phyloP scores from a whole-genome alignment of 2,888 invertebrate species.

The Blastobasis adustella region DNA sequence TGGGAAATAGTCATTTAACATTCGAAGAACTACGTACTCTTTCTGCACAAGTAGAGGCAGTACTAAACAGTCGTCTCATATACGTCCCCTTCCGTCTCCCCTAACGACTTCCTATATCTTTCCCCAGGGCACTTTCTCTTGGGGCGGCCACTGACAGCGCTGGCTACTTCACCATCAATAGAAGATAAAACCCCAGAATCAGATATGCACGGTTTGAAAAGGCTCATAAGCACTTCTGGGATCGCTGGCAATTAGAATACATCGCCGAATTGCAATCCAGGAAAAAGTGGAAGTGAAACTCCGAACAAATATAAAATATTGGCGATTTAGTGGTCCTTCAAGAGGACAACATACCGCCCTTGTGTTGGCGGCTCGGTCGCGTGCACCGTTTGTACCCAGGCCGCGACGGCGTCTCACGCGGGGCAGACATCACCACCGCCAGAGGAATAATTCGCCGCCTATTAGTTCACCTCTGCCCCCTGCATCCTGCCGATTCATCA shows the following conservation, averaged over 20 bases:
- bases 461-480: conserved; percentile 3
- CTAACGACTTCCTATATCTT: conserved; percentile 9
- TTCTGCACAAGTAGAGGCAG: conserved; percentile 12
- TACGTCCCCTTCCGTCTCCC: conserved; percentile 7
- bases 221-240: conserved; percentile 17
- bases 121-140: conserved; percentile 15
- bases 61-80: conserved; percentile 12
- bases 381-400: conserved; percentile 6
- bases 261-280: conserved; percentile 20
- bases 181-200: neutral
- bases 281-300: conserved; percentile 17
- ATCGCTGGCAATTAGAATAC: conserved; percentile 16
- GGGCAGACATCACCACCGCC: conserved; percentile 6
- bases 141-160: conserved; percentile 7
- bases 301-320: conserved; percentile 3
- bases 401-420: conserved; percentile 5
- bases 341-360: conserved; percentile 10
- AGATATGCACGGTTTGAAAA: conserved; percentile 14
- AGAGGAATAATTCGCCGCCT: conserved; percentile 5
- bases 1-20: conserved; percentile 13
- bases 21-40: conserved; percentile 11
- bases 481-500: neutral
- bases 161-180: neutral
- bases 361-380: conserved; percentile 9
- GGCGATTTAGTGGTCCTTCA: conserved; percentile 12